Conservation (phyloP, 2,888 invertebrate genomes). For the Sussaba pulchella region DNA sequence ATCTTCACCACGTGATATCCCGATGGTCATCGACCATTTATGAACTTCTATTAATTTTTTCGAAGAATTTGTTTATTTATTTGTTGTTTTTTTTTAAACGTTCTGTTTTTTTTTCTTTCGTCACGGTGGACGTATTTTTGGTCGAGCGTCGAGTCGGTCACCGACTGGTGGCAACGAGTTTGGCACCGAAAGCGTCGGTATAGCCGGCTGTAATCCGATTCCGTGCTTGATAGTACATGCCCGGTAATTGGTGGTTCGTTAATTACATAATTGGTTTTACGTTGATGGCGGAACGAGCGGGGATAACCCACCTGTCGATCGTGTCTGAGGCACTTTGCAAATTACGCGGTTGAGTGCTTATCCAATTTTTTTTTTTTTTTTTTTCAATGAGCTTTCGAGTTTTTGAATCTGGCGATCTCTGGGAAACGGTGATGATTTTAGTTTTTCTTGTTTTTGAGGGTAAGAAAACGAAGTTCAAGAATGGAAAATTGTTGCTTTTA, state of each 20-base stretch:
- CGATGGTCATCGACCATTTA: neutral
- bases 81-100: too few relatives aligned
- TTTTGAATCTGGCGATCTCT: neutral
- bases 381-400: neutral
- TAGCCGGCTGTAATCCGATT: slow-evolving; percentile 27
- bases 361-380: neutral
- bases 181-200: neutral
- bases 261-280: slow-evolving; percentile 36
- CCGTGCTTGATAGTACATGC: slow-evolving; percentile 20
- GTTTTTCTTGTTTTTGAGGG: neutral
- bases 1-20: neutral
- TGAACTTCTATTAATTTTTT: neutral
- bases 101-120: too few relatives aligned
- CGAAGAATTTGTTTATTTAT: neutral
- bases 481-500: too few relatives aligned
- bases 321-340: slow-evolving; percentile 6
- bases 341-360: slow-evolving; percentile 6
- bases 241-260: slow-evolving; percentile 29
- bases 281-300: neutral
- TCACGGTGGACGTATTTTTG: neutral
- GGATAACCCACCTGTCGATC: slow-evolving; percentile 20
- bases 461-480: neutral
- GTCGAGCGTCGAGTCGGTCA: neutral
- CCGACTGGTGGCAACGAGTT: neutral
- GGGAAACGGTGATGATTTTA: neutral